A percentile compares a stretch with the other conserved stretches of the same genome.
Evolutionary conservation across 2,797 vertebrate genomes (phyloP).

Genomic region (Mormyrus hasselquistii): DNA sequence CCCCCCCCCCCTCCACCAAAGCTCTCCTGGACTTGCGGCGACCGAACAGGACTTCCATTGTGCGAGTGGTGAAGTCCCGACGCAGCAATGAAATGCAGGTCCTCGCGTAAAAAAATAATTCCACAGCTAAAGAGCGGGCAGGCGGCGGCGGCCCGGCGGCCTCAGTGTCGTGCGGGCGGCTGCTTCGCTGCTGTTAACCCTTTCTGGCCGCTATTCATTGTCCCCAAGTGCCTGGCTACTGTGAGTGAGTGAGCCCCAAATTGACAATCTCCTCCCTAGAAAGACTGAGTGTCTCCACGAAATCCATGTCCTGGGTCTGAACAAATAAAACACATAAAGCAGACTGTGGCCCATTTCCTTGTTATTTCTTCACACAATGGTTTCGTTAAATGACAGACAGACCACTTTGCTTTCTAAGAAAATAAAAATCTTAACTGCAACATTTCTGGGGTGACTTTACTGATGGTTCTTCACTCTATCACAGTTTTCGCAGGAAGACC

Average conservation of each 20-base stretch:
- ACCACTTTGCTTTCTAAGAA: constrained; percentile 1
- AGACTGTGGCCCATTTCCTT: background rate
- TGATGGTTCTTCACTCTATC: background rate
- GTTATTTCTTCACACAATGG: background rate
- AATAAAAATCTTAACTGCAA: background rate
- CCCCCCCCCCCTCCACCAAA: constrained; percentile 57
- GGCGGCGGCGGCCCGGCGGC: constrained; percentile 34
- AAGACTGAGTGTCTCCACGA: background rate
- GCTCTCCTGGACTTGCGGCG: constrained; percentile 58
- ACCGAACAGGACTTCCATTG: constrained; percentile 72
- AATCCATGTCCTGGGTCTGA: background rate
- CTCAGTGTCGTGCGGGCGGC: constrained; percentile 37
- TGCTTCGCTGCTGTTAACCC: constrained; percentile 23
- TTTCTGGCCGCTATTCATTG: background rate
- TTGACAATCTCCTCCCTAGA: background rate
- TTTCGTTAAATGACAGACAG: background rate
- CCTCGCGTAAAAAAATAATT: constrained; percentile 65
- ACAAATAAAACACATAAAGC: background rate
- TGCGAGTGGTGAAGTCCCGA: constrained; percentile 58
- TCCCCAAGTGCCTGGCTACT: background rate
- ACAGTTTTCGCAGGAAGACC: background rate
- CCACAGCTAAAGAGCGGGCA: constrained; percentile 40
- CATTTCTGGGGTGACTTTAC: background rate
- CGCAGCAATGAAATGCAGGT: constrained; percentile 69
- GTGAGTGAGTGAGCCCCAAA: background rate